Base-by-base conservation (phyloP, 1,140 invertebrate genomes). In the Zaprionus gabonicus region DNA sequence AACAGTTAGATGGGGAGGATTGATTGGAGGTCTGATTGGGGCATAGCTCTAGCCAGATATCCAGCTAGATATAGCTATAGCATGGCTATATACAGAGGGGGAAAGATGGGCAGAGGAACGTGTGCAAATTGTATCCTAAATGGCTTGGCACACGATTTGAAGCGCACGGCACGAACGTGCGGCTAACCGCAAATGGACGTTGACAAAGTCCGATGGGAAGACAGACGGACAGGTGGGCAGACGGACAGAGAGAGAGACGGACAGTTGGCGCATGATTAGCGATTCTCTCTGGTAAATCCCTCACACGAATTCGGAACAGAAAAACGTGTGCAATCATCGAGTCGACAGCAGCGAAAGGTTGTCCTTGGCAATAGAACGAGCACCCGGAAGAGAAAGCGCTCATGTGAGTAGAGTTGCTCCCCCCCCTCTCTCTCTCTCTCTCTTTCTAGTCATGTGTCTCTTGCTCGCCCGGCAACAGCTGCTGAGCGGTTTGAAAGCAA, bases 251-350 rank as follows among this genome's bases (percentile, higher is more conserved):
- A n/a, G 23, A 23, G 15, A 15, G 10, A 31, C 17, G n/a, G 23
- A 53, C 17, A 53, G 28, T 20, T 27, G 28, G 23, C 25, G n/a
- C 31, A 60, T 74, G 55, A 85, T 85, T 81, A 84, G 66, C 49
- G 80, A 84, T 85, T 78, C 82, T 71, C 82, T 75, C 31, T 34
- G 82, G 82, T 81, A 75, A 84, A 84, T 81, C 82, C 82, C 82
- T 77, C 72, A 25, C 67, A 70, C 66, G 53, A 70, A 59, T 60
- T 53, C 59, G 56, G 27, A 62, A 44, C 56, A 58, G 51, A 70
- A 58, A 55, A 75, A 64, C 73, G 72, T 71, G 72, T 71, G 72
- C 53, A 27, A 75, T 71, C 41, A 64, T 60, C n/a, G 28, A 23
- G 23, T 7, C 7, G 31, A 34, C 31, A 34, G 31, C 41, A 46